Evolutionary conservation across 2,888 invertebrate species (phyloP), one percentile per base, ranked within the genome.

Genomic region (Serrognathus titanus): DNA sequence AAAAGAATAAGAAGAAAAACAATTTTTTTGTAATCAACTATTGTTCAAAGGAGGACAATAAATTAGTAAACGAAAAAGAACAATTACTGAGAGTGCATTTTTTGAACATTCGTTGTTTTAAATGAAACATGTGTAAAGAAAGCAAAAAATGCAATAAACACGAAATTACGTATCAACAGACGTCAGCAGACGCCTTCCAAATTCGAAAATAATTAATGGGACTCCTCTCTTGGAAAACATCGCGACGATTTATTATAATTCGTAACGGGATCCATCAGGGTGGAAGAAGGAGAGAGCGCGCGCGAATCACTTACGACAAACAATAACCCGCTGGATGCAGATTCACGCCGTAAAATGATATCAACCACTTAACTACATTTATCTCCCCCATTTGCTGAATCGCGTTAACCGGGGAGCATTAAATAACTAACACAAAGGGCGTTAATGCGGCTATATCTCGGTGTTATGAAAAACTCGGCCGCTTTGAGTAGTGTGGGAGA

Each of bases 401-500:
- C 70, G 69, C 69, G 72, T 72, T 74, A 74, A 74, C 71, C 73
- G 68, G 73, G 63, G 64, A 69, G 69, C 73, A 73, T 74, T 74
- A 74, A 75, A 75, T 75, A 74, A 72, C 73, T 74, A 74, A 75
- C 74, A 73, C 73, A 77, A 75, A 71, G 72, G 71, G 68, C 71
- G 73, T 73, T 76, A 76, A 76, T 76, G 75, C 73, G 74, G 72
- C 75, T 74, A 75, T 75, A 75, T 74, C 75, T 73, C 57, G 53
- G 49, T 48, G 59, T 59, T 59, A 59, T 59, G 61, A 61, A 61
- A 59, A 61, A 73, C 72, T 72, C 72, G 65, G 63, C 68, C 57
- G 69, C 61, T 57, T 70, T 76, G 75, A 75, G 75, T 76, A 75
- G 75, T 75, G 77, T 77, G 77, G 74, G 77, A 77, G 73, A 75